Percentiles rank a stretch among this genome's conserved stretches.
Evolutionary conservation across 2,113 vertebrate species (phyloP).

Genomic region (Dolichotis patagonum): DNA sequence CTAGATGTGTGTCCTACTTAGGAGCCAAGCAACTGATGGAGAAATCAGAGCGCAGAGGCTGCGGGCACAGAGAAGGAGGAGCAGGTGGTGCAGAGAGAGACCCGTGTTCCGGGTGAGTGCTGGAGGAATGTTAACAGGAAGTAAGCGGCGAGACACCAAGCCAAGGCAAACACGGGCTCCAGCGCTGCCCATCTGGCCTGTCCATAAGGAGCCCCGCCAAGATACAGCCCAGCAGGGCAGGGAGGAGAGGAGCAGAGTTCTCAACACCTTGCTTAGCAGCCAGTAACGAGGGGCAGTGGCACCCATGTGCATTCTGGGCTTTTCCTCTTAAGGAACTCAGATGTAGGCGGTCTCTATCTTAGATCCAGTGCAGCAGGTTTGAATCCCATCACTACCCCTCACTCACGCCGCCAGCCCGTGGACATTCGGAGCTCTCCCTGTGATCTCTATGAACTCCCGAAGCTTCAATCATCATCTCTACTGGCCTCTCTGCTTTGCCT

Average conservation of each 20-base stretch:
- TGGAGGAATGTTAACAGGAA: conserved; percentile 63
- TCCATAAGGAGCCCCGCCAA: conserved; percentile 32
- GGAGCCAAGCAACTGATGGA: conserved; percentile 68
- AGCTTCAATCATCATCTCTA: neutral
- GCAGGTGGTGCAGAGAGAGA: conserved; percentile 28
- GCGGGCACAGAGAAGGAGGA: conserved; percentile 59
- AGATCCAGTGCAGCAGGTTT: neutral
- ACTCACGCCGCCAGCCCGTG: neutral
- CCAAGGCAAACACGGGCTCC: conserved; percentile 39
- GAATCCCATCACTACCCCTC: neutral
- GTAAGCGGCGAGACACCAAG: neutral
- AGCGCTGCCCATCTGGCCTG: conserved; percentile 10
- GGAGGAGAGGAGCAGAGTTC: neutral
- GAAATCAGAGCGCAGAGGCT: conserved; percentile 65
- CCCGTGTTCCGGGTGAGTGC: neutral
- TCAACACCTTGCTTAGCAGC: neutral
- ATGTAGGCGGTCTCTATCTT: neutral
- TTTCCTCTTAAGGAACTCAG: neutral
- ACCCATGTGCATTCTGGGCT: neutral
- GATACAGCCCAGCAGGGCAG: conserved; percentile 56
- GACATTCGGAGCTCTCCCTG: neutral
- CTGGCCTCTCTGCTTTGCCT: neutral
- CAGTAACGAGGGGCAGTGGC: neutral
- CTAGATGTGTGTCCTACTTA: conserved; percentile 53
- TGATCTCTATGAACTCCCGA: neutral